Percentiles rank a stretch among this genome's conserved stretches.
Conservation (phyloP, 2,113 vertebrate genomes). For the Heterochromis multidens region DNA sequence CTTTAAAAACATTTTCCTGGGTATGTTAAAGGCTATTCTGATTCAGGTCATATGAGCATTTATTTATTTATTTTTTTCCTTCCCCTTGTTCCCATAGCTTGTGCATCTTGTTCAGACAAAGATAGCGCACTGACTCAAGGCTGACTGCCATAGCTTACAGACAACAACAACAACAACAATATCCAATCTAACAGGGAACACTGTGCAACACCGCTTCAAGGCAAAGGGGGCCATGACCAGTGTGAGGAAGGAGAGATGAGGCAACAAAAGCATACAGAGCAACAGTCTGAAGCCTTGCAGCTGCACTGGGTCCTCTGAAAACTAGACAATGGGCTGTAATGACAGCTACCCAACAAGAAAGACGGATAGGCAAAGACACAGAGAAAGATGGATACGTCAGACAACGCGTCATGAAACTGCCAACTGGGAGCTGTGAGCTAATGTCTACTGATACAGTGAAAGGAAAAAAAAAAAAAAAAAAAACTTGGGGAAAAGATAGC, state of each 20-base stretch:
- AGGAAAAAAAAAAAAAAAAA: background rate
- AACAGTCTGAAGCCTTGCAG: conserved; percentile 53
- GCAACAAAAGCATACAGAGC: conserved; percentile 42
- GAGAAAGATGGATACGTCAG: conserved; percentile 38
- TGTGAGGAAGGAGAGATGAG: conserved; percentile 34
- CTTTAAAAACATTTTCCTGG: conserved; percentile 19
- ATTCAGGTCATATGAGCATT: conserved; percentile 36
- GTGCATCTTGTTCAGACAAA: conserved; percentile 59
- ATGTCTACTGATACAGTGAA: conserved; percentile 47
- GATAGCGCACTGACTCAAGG: conserved; percentile 58
- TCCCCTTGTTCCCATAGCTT: conserved; percentile 17
- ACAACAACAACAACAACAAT: conserved; percentile 35
- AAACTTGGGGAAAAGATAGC: conserved; percentile 27
- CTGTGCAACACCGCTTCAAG: conserved; percentile 45
- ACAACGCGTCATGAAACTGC: conserved; percentile 10
- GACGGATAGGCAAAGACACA: conserved; percentile 50
- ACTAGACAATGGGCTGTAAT: conserved; percentile 46
- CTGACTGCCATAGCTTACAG: conserved; percentile 50
- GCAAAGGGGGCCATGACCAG: conserved; percentile 54
- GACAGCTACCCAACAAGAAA: conserved; percentile 28
- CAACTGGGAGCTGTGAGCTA: conserved; percentile 53
- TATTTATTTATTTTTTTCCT: background rate
- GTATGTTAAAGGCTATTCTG: conserved; percentile 50
- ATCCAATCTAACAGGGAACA: conserved; percentile 52
- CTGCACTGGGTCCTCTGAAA: conserved; percentile 48